phyloP scores from a whole-genome alignment of 2,113 vertebrate species.

The Solea senegalensis region DNA sequence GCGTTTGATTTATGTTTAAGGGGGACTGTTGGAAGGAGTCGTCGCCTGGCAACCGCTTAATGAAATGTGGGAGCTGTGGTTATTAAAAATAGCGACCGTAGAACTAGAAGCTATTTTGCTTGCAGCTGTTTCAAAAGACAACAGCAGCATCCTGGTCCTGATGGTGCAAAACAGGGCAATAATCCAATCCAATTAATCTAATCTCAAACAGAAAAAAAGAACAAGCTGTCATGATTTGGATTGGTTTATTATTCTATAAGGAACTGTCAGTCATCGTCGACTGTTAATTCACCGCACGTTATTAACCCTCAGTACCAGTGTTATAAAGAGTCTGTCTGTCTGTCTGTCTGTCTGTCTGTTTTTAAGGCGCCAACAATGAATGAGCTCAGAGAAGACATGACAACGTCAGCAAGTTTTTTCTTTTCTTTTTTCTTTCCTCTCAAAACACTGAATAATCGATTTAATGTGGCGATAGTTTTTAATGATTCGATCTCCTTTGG shows the following conservation, averaged over 20 bases:
- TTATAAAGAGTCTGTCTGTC: too few relatives aligned
- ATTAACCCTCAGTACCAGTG: background rate
- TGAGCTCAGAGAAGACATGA: constrained; percentile 24
- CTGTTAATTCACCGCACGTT: background rate
- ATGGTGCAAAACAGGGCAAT: background rate
- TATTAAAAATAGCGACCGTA: constrained; percentile 59
- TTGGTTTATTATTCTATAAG: background rate
- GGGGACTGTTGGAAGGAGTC: constrained; percentile 59
- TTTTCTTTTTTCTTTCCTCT: background rate
- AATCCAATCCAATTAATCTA: background rate
- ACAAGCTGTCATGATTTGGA: constrained; percentile 3
- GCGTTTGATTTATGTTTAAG: constrained; percentile 72
- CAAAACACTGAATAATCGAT: background rate
- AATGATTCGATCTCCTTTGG: too few relatives aligned
- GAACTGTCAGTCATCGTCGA: background rate
- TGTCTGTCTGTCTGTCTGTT: too few relatives aligned
- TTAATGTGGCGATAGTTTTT: background rate
- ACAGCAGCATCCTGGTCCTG: background rate
- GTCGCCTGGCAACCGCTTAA: constrained; percentile 78
- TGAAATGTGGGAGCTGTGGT: constrained; percentile 57
- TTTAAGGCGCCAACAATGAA: constrained; percentile 16
- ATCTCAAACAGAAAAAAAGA: background rate
- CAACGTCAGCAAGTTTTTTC: background rate
- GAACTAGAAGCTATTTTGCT: background rate
- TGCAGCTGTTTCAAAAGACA: constrained; percentile 4